Base-by-base conservation (phyloP, 1,140 invertebrate genomes). In the Apocrypta bakeri region DNA sequence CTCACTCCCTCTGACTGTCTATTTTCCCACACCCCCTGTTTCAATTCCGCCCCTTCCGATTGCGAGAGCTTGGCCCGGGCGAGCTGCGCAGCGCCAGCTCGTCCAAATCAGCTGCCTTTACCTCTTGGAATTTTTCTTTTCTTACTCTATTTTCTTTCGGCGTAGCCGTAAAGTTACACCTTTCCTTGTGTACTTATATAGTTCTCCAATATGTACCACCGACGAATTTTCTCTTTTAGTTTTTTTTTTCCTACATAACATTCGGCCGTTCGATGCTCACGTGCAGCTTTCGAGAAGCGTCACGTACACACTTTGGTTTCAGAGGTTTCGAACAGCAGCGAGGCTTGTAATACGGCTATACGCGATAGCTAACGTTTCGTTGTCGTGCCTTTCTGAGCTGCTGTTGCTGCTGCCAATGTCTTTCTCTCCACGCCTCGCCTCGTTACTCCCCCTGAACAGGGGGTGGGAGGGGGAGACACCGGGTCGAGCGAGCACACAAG, bases 301-400 rank as follows among this genome's bases (percentile, higher is more conserved):
- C 56, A 37, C 8, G 48, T 72, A 80, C 37, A 71, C 42, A 72
- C 68, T 72, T 75, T 72, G 72, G 31, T 72, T 81, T 31, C 25
- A 24, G 31, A 56, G 9, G 56, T 37, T 11, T 25, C 1, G 48
- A n/a, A 56, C 48, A 81, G n/a, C 3, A 81, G 37, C 17, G 48
- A 42, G 61, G 66, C 40, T 40, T 78, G 68, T 82, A 78, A 77
- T 72, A 33, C 37, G 0, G 81, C 80, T 56, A 29, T 6, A 3
- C 12, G 31, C 33, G 71, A 21, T 2, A n/a, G 21, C 48, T 56
- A 17, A 17, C 48, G 48, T n/a, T 56, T 56, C 21, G 48, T 21
- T 66, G 17, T 66, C 63, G 63, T 25, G 63, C n/a, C 14, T 66
- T 56, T 17, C 42, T 56, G 25, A 29, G 12, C 42, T 66, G 63